Percentiles rank a stretch among this genome's conserved stretches.
These are phyloP conservation scores for Petrosia ficiformis DNA, from an alignment of 37 sponge, comb jelly and placozoan species.

Conservation along the genomic window DNA sequence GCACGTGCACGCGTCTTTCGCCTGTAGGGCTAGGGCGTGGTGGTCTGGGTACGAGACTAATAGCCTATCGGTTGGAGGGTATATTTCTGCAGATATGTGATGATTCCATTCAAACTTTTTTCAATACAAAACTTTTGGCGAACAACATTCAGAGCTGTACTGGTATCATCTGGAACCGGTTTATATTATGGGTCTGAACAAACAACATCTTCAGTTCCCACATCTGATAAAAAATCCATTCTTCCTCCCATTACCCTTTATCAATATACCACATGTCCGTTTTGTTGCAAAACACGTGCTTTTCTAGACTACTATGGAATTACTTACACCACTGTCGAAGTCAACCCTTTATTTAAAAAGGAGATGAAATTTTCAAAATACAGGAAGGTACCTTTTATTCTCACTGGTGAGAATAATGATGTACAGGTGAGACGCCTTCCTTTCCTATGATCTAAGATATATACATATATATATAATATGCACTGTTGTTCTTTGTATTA, in stretches of 20 bases:
- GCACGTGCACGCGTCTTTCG: too few relatives aligned
- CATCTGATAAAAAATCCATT: neutral
- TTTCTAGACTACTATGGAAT: slow-evolving; percentile 79
- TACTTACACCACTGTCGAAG: slow-evolving; percentile 69
- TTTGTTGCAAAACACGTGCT: slow-evolving; percentile 84
- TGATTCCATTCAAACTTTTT: too few relatives aligned
- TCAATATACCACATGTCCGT: slow-evolving; percentile 92
- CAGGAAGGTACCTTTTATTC: slow-evolving; percentile 70
- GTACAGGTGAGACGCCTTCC: slow-evolving; percentile 53
- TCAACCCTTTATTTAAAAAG: slow-evolving; percentile 76
- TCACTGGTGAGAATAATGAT: slow-evolving; percentile 31
- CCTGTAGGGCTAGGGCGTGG: too few relatives aligned
- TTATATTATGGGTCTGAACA: too few relatives aligned
- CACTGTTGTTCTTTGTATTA: neutral
- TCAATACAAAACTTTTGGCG: too few relatives aligned
- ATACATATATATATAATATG: neutral
- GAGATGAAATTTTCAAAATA: slow-evolving; percentile 65
- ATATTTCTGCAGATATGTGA: too few relatives aligned
- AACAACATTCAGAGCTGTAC: too few relatives aligned
- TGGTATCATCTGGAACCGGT: too few relatives aligned
- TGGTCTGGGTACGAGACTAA: too few relatives aligned
- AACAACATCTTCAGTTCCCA: too few relatives aligned
- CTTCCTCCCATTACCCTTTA: slow-evolving; percentile 61
- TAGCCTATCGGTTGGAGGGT: too few relatives aligned
- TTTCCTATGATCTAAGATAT: neutral